phyloP scores from a whole-genome alignment of 1,140 invertebrate species.

The Philotrypesis tridentata region DNA sequence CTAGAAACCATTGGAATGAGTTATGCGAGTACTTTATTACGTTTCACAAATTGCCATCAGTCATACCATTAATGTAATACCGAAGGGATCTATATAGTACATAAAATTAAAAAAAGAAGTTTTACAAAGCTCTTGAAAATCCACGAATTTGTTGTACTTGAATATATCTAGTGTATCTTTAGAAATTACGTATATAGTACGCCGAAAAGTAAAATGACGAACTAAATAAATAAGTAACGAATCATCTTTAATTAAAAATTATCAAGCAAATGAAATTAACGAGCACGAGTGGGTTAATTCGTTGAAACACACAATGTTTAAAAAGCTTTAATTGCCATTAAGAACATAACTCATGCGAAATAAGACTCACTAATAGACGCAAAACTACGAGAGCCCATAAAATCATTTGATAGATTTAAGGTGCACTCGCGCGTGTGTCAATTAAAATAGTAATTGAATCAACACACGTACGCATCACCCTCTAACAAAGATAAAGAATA shows the following conservation, averaged over 20 bases:
- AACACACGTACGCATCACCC: background rate
- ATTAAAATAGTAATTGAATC: constrained; percentile 47
- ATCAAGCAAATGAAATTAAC: background rate
- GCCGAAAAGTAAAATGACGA: no score
- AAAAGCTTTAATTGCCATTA: constrained; percentile 28
- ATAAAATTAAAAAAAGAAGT: no score
- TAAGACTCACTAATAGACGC: constrained; percentile 24
- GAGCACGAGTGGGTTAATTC: background rate
- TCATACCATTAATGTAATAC: no score
- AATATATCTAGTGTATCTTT: no score
- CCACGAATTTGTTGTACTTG: no score
- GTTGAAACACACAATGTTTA: background rate
- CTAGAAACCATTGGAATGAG: no score
- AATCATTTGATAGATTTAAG: constrained; percentile 24
- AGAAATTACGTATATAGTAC: no score
- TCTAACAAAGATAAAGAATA: no score
- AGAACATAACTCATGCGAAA: constrained; percentile 31
- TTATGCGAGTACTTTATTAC: no score
- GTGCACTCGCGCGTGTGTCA: constrained; percentile 29
- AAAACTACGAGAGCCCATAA: background rate
- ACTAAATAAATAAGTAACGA: background rate
- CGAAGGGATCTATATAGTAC: no score
- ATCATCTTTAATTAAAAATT: constrained; percentile 27
- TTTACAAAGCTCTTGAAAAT: no score
- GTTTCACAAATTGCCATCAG: no score